Evolutionary conservation across 2,113 vertebrate species (phyloP), one percentile per base, ranked within the genome.

Genomic region (Rutilus rutilus): DNA sequence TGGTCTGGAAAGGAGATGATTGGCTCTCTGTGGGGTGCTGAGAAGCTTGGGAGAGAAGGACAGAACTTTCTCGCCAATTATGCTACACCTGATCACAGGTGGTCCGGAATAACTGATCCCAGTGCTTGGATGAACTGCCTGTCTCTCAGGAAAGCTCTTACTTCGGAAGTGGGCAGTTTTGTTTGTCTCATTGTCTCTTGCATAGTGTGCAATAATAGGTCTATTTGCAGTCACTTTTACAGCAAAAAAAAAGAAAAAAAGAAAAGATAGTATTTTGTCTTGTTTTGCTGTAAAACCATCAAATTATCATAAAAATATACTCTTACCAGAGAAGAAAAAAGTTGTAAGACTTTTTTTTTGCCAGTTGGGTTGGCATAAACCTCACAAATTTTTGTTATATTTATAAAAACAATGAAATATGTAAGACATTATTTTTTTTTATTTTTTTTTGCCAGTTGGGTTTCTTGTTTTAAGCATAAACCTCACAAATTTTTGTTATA

Each of bases 1-100:
- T 42, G 23, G 17, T 50, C n/a, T 78, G 39, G n/a, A 52, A 65
- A n/a, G 45, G 76, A 79, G 50, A 84, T 79, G 82, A 87, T 85
- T 81, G 71, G 62, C 27, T 74, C 86, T 64, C 67, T 21, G 57
- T 7, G 77, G 67, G 42, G 71, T 50, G 57, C 27, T 62, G 50
- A 36, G 47, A 17, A 14, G n/a, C 19, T 45, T 78, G 19, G 65
- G 27, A 42, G 57, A 17, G 27, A 65, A 25, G 57, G 33, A 39
- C 23, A 83, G 33, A 73, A 64, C 77, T 65, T 80, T 5, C 57
- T 64, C 6, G 59, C 65, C 57, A 65, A 87, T 87, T 81, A 80
- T 21, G 4, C 23, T 84, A 60, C 54, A 65, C 42, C 17, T 65
- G 64, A 21, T 65, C 36, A 54, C 76, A 80, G 76, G 86, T 65